Evolutionary conservation across 2,113 vertebrate genomes (phyloP), one percentile per base, ranked within the genome.

Genomic region (Cromileptes altivelis): DNA sequence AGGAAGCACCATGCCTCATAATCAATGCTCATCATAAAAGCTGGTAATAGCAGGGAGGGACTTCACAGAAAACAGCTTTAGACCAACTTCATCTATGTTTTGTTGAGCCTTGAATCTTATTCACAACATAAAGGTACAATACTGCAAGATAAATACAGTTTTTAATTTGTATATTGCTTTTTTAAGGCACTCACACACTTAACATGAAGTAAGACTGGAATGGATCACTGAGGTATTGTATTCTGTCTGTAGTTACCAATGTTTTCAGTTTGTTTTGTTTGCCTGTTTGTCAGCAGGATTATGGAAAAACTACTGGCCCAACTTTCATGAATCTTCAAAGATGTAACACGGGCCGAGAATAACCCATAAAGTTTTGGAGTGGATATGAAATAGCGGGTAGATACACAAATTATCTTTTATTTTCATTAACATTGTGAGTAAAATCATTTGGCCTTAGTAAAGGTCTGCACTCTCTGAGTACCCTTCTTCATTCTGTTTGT

Each of bases 11-110:
- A 0, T 1, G 52, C 61, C 69, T 40, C 69, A 50, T 49, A 65
- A 89, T 91, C 84, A 42, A 92, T 91, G 84, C 47, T 47, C 27
- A n/a, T 78, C 69, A 6, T 79, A 70, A 89, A 81, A 64, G 87
- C 77, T 64, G 75, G 52, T 86, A 79, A 86, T 76, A 50, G 87
- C 73, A 55, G 62, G 75, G 72, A 58, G 70, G 76, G 53, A 69
- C 76, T 67, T 70, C 78, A 73, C 55, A 69, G 73, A 17, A 78
- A 37, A 71, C 40, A 14, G 33, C 55, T 33, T 37, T 50, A 55
- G 14, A 57, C 25, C 37, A 17, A 13, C 61, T 53, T 40, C 52
- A 57, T 79, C 27, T 58, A 67, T 25, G 27, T 13, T 74, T 33
- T 62, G n/a, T 15, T 21, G 73, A 81, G 50, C 23, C 61, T 45